A percentile compares a stretch with the other conserved stretches of the same genome.
Conservation (phyloP, 2,888 invertebrate genomes). For the Oxytorus armatus region DNA sequence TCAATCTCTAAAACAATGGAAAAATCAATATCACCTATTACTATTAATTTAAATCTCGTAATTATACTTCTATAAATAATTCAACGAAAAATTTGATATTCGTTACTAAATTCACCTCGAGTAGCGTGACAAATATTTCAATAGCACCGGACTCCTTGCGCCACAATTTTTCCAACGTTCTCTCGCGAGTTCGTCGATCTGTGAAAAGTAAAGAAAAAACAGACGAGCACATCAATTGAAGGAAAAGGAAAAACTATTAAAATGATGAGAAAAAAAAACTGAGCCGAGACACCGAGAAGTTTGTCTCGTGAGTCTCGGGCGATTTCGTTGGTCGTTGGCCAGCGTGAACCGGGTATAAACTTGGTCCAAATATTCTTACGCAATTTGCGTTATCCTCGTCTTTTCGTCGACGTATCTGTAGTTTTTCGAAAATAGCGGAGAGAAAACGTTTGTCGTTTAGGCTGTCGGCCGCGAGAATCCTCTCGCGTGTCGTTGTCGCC, state of each 20-base stretch:
- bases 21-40: too few species aligned
- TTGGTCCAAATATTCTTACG: conserved; percentile 65
- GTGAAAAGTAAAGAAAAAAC: conserved; percentile 71
- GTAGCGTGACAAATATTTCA: conserved; percentile 85
- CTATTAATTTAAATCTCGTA: too few species aligned
- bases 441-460: background rate
- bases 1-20: too few species aligned
- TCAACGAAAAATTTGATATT: background rate
- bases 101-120: conserved; percentile 84
- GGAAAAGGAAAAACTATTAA: conserved; percentile 14
- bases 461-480: background rate
- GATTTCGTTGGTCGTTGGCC: conserved; percentile 49
- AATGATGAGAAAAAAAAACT: conserved; percentile 8
- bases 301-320: conserved; percentile 2
- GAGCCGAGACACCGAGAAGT: background rate
- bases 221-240: background rate
- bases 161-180: conserved; percentile 87
- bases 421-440: conserved; percentile 32
- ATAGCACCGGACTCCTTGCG: conserved; percentile 86
- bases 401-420: conserved; percentile 3
- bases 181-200: conserved; percentile 87
- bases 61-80: background rate
- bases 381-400: conserved; percentile 45
- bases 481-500: conserved; percentile 37
- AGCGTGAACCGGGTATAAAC: conserved; percentile 37